Percentiles rank a stretch among this genome's conserved stretches.
These are phyloP conservation scores for Psammodynastes pulverulentus DNA, from an alignment of 2,113 vertebrate genomes.

Conservation along the genomic window DNA sequence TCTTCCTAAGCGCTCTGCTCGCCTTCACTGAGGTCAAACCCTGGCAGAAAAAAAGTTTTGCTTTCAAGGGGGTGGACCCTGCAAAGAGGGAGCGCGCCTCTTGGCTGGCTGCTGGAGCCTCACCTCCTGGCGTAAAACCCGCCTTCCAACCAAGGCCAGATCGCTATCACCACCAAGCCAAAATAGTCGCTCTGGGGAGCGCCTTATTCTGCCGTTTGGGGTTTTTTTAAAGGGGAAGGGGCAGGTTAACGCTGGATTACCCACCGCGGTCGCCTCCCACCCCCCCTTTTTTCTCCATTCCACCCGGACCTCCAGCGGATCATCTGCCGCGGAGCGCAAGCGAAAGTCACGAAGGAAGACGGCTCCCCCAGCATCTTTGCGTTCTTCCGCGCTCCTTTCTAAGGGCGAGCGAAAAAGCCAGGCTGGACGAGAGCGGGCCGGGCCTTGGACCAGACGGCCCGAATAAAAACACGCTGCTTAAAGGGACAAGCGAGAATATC, in stretches of 20 bases:
- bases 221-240: not conserved
- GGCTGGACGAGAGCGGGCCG: not conserved
- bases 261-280: not conserved
- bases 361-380: not conserved
- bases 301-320: not conserved
- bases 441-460: accelerated
- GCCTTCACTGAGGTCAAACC: slow-evolving; percentile 55
- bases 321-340: slow-evolving; percentile 8
- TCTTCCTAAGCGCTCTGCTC: slow-evolving; percentile 42
- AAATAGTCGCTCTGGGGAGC: slow-evolving; percentile 20
- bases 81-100: slow-evolving; percentile 14
- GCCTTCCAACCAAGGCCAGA: slow-evolving; percentile 64
- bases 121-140: slow-evolving; percentile 75
- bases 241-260: slow-evolving; percentile 21
- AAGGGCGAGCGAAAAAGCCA: not conserved
- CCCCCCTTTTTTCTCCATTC: not conserved
- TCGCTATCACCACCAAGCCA: slow-evolving; percentile 46
- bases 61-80: slow-evolving; percentile 78
- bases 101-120: slow-evolving; percentile 65
- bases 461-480: slow-evolving; percentile 49
- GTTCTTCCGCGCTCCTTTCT: not conserved
- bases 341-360: not conserved
- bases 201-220: not conserved
- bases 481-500: slow-evolving; percentile 32
- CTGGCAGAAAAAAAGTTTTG: slow-evolving; percentile 68